Evolutionary conservation across 2,797 vertebrate genomes (phyloP).

Genomic region (Mionectes olivaceus): DNA sequence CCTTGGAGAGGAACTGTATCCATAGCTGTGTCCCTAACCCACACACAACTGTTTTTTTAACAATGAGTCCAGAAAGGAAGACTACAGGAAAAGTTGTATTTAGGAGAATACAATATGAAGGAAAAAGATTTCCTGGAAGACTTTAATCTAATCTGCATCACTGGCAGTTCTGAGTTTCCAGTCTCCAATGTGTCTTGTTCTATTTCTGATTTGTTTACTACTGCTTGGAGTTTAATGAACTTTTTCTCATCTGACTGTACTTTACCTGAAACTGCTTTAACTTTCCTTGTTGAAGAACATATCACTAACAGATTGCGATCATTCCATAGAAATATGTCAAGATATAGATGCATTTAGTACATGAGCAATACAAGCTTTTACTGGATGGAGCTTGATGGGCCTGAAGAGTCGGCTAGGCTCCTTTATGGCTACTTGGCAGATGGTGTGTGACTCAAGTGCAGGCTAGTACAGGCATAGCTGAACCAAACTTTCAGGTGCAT

Average conservation of each 20-base stretch:
- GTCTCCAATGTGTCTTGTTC: neutral
- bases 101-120: neutral
- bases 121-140: neutral
- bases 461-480: neutral
- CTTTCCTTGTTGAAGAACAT: neutral
- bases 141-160: neutral
- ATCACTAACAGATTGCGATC: neutral
- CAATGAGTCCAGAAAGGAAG: neutral
- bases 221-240: neutral
- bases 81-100: neutral
- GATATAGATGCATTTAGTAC: neutral
- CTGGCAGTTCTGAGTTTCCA: neutral
- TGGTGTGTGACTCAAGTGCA: neutral
- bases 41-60: accelerated
- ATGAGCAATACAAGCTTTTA: neutral
- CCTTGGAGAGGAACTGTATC: neutral
- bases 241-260: neutral
- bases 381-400: neutral
- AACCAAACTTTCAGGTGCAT: neutral
- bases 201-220: neutral
- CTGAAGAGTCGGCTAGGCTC: neutral
- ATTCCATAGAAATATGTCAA: neutral
- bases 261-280: neutral
- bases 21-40: neutral
- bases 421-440: neutral